Evolutionary conservation across 2,888 invertebrate genomes (phyloP), one percentile per base, ranked within the genome.

Genomic region (Liodrosophila aerea): DNA sequence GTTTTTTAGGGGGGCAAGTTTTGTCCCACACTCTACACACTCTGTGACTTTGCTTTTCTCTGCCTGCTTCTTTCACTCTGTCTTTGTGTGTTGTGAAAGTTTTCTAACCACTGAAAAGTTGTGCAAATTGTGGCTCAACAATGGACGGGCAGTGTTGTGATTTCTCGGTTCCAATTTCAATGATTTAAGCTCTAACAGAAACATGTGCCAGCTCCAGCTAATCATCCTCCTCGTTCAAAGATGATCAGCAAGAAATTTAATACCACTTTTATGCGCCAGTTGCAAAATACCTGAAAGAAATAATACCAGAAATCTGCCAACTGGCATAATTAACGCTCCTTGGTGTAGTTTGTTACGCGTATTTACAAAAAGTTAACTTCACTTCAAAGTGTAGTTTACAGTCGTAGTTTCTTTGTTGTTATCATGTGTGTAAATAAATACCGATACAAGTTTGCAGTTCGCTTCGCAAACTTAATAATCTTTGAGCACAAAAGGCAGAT

Each of bases 71-170:
- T 34, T 11, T 27, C 22, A 11, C 11, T 30, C 50, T 40, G 7
- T 52, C 27, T 47, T 22, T 53, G 15, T 52, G 29, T 64, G 53
- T 50, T 73, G 54, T 49, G 51, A 80, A 80, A 80, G 59, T 83
- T 80, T 80, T 66, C 62, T 58, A 80, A 80, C 78, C 78, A 70
- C 83, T 64, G 75, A 74, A 84, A 81, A 84, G 85, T 81, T 84
- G 74, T 66, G 72, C 76, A 84, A 84, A 81, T 81, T 76, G 76
- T 84, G 82, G 78, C 66, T 62, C 63, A 69, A 67, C 65, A 73
- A 76, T 76, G 67, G 73, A 65, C 34, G 66, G 64, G 61, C 49
- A 44, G 59, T 67, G 73, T 67, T 80, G 73, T 74, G 78, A 78
- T 80, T 78, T 77, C 75, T 84, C 63, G 51, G 63, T 62, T 76